These are phyloP conservation scores for Falco peregrinus DNA, from an alignment of 2,797 vertebrate genomes.

Conservation along the genomic window DNA sequence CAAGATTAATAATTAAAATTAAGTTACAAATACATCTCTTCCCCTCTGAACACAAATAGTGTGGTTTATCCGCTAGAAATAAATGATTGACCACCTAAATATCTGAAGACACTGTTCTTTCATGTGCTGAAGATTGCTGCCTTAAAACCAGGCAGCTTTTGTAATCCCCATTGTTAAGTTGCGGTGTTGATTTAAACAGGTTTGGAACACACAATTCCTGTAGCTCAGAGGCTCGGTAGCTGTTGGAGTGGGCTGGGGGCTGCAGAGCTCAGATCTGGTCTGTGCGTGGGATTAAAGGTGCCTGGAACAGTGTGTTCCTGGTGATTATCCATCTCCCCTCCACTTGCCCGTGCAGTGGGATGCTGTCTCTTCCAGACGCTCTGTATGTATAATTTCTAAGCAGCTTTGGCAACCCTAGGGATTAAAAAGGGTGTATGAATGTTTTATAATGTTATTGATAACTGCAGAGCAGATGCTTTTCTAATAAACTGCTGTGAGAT, in stretches of 20 bases:
- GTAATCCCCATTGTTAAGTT: neutral
- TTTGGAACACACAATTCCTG: neutral
- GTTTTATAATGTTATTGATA: constrained; percentile 62
- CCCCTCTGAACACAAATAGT: neutral
- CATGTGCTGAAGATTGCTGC: neutral
- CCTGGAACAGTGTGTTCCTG: neutral
- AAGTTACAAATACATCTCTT: neutral
- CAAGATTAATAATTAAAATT: neutral
- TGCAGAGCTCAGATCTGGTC: neutral
- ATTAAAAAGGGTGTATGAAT: constrained; percentile 10
- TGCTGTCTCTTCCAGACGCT: neutral
- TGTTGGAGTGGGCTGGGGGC: neutral
- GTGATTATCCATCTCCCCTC: neutral
- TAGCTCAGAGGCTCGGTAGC: neutral
- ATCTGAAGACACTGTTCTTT: neutral
- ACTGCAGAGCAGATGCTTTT: constrained; percentile 6
- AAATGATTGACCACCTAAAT: neutral
- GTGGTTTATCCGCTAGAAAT: neutral
- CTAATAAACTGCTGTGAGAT: constrained; percentile 35
- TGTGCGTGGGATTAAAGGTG: neutral
- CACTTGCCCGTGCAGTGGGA: neutral
- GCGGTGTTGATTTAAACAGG: neutral
- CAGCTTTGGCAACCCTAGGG: neutral
- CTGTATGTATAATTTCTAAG: neutral
- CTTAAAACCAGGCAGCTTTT: neutral